Percentiles rank a stretch among this genome's conserved stretches.
Evolutionary conservation across 1,140 invertebrate species (phyloP).

Genomic region (Ceratina japonica): DNA sequence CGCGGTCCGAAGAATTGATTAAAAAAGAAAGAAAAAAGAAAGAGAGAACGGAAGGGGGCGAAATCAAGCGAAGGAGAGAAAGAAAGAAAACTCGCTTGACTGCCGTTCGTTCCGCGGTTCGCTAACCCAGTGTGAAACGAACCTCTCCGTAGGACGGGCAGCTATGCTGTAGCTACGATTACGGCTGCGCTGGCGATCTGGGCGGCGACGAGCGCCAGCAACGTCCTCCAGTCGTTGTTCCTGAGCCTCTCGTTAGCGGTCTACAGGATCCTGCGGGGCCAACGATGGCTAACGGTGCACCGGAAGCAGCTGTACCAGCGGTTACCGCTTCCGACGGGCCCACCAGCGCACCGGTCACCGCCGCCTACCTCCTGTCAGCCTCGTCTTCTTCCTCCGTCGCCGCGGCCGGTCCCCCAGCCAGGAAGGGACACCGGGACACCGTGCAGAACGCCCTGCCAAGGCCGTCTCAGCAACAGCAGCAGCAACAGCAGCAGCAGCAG

Average conservation of each 20-base stretch:
- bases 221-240: conserved; percentile 63
- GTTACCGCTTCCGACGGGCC: conserved; percentile 51
- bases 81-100: conserved; percentile 26
- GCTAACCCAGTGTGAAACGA: conserved; percentile 64
- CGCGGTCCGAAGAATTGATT: neutral
- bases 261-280: conserved; percentile 63
- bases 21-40: neutral
- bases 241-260: conserved; percentile 57
- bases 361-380: conserved; percentile 36
- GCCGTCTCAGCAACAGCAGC: conserved; percentile 20
- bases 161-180: conserved; percentile 83
- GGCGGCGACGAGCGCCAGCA: conserved; percentile 59
- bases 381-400: conserved; percentile 53
- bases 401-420: conserved; percentile 21
- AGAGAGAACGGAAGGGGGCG: conserved; percentile 18
- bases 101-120: conserved; percentile 41
- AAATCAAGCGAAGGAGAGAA: conserved; percentile 29
- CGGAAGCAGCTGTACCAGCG: conserved; percentile 76
- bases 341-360: conserved; percentile 34
- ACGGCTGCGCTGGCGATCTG: conserved; percentile 80
- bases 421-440: conserved; percentile 19
- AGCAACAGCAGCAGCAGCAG: conserved; percentile 19
- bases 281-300: conserved; percentile 68
- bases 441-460: conserved; percentile 17
- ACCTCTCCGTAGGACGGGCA: conserved; percentile 80